Evolutionary conservation across 2,113 vertebrate species (phyloP), one percentile per base, ranked within the genome.

Genomic region (Bujurquina vittata): DNA sequence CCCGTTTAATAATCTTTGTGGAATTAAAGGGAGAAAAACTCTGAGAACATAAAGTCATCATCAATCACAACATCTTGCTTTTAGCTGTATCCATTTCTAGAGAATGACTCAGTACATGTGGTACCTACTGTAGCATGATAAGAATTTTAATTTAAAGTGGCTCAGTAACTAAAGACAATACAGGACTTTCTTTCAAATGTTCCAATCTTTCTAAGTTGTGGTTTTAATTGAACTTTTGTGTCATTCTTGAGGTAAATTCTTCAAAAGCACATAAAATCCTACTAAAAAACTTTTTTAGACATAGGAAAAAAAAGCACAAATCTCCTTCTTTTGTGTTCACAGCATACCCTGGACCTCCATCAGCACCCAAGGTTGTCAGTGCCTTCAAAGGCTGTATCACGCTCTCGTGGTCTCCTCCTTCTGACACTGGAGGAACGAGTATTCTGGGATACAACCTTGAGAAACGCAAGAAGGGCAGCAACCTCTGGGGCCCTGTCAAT

Each of bases 401-500:
- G 1, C 92, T 99, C 49, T 75, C 95, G 4, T 99, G 98, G 98
- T 82, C 61, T 18, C 92, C 94, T 4, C 97, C 97, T 2, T 6
- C 46, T 12, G 94, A 96, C 80, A 95, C 95, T 0, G 96, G 97
- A 56, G 95, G 95, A 8, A 95, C 96, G 61, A 94, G 55, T 56
- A 96, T 98, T 84, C 76, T 96, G 63, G 97, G 98, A 37, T 99
- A 98, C 83, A 86, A 96, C 0, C 5, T 98, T 33, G 97, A 99
- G 80, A 99, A 97, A 81, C 95, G 97, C 85, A 98, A 97, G 93
- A 97, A 95, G 75, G 97, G 97, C 2, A 97, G 97, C 85, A 94
- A 91, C 46, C 80, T 94, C 35, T 99, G 98, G 98, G 89, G 88
- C 10, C 87, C 88, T 3, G 96, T 97, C 84, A 92, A 95, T 85